Evolutionary conservation across 2,888 invertebrate genomes (phyloP).

Genomic region (Chrysolina haemoptera): DNA sequence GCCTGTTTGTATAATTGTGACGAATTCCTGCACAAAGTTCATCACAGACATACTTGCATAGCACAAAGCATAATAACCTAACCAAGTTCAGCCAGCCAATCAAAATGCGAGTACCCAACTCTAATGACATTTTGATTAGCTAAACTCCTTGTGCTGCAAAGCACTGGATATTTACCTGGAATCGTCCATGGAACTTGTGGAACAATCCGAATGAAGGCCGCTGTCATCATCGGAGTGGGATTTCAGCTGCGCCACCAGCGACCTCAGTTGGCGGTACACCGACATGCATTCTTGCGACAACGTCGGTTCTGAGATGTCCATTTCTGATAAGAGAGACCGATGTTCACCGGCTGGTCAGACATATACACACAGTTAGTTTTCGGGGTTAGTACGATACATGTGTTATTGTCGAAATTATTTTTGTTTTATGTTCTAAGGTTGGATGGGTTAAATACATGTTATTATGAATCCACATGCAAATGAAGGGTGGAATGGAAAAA

Average conservation of each 20-base stretch:
- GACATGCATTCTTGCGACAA: conserved; percentile 77
- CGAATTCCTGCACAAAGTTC: too few species aligned
- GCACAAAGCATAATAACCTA: too few species aligned
- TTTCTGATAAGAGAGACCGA: conserved; percentile 90
- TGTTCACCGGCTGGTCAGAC: conserved; percentile 59
- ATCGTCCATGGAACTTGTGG: conserved; percentile 76
- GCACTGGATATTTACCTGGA: conserved; percentile 55
- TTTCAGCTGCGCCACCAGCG: conserved; percentile 82
- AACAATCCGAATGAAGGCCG: conserved; percentile 80
- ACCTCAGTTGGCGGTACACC: conserved; percentile 81
- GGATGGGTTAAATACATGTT: not conserved
- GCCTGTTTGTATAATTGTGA: too few species aligned
- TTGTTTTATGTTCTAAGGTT: not conserved
- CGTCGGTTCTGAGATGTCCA: conserved; percentile 82
- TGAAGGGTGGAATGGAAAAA: not conserved
- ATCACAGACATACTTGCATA: too few species aligned
- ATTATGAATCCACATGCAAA: not conserved
- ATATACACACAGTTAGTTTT: conserved; percentile 45
- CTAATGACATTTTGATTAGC: too few species aligned
- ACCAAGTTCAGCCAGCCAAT: too few species aligned
- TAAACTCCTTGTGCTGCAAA: not conserved
- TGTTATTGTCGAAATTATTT: not conserved
- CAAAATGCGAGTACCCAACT: too few species aligned
- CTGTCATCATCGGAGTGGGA: conserved; percentile 85
- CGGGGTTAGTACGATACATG: conserved; percentile 39